Conservation (phyloP, 2,113 vertebrate genomes). For the Phalacrocorax brasilianus region DNA sequence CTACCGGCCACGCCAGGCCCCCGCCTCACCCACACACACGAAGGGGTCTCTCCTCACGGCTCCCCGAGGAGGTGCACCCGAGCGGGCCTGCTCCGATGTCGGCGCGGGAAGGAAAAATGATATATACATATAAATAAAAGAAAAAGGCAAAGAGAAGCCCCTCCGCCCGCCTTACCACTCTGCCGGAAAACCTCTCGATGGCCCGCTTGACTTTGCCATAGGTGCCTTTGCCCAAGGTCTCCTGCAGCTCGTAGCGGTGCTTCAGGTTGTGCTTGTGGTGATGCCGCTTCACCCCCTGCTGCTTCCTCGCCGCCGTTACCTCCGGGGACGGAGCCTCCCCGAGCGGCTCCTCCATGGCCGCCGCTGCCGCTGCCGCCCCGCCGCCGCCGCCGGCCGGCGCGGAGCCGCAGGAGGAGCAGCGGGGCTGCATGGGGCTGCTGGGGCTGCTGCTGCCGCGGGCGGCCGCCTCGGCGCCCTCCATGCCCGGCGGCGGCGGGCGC, state of each 20-base stretch:
- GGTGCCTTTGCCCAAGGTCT: conserved; percentile 95
- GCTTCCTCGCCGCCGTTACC: conserved; percentile 58
- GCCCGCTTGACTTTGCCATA: conserved; percentile 98
- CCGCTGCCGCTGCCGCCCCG: too few species aligned
- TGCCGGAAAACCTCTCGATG: conserved; percentile 92
- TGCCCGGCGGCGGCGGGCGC: too few species aligned
- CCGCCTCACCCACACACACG: not conserved
- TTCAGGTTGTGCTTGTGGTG: conserved; percentile 99
- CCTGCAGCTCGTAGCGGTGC: conserved; percentile 96
- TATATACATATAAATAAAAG: accelerated
- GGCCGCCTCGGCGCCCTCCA: too few species aligned
- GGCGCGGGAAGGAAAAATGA: not conserved
- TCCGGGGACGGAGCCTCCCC: not conserved
- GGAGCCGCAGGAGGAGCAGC: too few species aligned
- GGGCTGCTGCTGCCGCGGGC: too few species aligned
- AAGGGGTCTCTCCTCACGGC: not conserved
- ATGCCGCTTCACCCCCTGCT: conserved; percentile 91
- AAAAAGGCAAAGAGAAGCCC: not conserved
- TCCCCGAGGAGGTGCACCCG: not conserved
- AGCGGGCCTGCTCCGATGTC: accelerated
- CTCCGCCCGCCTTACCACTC: conserved; percentile 84
- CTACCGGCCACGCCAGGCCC: not conserved
- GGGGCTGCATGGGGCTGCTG: too few species aligned
- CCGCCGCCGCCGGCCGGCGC: too few species aligned
- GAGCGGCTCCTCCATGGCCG: conserved; percentile 3